Percentiles rank a stretch among this genome's conserved stretches.
Conservation (phyloP, 1,140 invertebrate genomes). For the Sitobion miscanthi region DNA sequence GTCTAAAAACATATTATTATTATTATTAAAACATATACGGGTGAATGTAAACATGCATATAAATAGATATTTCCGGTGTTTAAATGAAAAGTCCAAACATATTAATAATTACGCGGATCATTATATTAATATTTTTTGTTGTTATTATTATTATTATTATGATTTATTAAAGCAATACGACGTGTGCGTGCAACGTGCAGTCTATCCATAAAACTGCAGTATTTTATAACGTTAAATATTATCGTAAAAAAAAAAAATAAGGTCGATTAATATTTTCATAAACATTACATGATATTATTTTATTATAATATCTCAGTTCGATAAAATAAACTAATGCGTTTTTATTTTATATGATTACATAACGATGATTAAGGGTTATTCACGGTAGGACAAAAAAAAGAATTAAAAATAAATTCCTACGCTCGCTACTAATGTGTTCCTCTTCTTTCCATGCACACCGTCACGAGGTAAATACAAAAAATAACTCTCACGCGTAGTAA, state of each 20-base stretch:
- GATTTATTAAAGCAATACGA: neutral
- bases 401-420: neutral
- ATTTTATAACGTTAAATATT: neutral
- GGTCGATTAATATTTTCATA: neutral
- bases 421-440: neutral
- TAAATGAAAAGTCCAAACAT: neutral
- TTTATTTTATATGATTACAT: constrained; percentile 12
- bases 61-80: constrained; percentile 7
- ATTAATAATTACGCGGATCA: neutral
- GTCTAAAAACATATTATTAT: neutral
- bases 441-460: neutral
- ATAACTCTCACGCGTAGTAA: neutral
- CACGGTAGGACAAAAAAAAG: neutral
- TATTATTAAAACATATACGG: neutral
- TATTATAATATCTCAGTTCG: constrained; percentile 6
- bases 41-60: neutral
- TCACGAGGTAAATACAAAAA: neutral
- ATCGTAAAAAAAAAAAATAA: neutral
- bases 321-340: constrained; percentile 1
- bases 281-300: neutral
- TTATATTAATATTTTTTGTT: neutral
- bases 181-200: neutral
- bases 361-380: constrained; percentile 4
- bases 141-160: neutral
- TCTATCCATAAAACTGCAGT: neutral